Percentiles rank a stretch among this genome's conserved stretches.
These are phyloP conservation scores for Cairina moschata DNA, from an alignment of 2,113 vertebrate species.

Conservation along the genomic window DNA sequence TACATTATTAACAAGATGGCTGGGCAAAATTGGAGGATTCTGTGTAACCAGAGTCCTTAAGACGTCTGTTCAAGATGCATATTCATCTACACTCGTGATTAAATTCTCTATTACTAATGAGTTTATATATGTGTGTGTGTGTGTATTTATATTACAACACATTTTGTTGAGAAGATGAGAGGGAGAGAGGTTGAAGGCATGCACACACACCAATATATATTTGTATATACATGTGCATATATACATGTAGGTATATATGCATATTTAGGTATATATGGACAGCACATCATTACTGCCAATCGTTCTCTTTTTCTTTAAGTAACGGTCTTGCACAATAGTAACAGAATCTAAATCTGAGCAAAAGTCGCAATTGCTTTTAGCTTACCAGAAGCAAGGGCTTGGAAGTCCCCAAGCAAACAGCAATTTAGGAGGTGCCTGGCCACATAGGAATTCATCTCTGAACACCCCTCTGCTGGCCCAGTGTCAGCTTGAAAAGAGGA, in stretches of 20 bases:
- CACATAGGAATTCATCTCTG: neutral
- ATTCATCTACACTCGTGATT: neutral
- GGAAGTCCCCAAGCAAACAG: neutral
- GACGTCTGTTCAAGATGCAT: accelerated
- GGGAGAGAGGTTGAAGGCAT: neutral
- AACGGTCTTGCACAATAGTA: neutral
- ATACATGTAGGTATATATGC: too few relatives aligned
- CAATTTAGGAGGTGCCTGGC: neutral
- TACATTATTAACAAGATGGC: neutral
- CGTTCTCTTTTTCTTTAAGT: neutral
- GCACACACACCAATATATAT: too few relatives aligned
- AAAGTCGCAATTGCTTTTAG: neutral
- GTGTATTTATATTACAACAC: neutral
- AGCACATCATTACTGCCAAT: neutral
- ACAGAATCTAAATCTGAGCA: neutral
- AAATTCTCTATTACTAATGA: neutral
- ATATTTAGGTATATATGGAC: neutral
- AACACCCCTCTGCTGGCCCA: neutral
- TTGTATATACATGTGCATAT: too few relatives aligned
- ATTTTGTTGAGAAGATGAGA: neutral
- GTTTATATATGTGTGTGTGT: neutral
- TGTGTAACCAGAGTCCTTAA: neutral
- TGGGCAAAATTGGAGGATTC: neutral
- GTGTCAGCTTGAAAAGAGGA: neutral
- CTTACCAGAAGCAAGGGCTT: neutral